phyloP scores from a whole-genome alignment of 2,797 vertebrate species.

The Platalea minor region DNA sequence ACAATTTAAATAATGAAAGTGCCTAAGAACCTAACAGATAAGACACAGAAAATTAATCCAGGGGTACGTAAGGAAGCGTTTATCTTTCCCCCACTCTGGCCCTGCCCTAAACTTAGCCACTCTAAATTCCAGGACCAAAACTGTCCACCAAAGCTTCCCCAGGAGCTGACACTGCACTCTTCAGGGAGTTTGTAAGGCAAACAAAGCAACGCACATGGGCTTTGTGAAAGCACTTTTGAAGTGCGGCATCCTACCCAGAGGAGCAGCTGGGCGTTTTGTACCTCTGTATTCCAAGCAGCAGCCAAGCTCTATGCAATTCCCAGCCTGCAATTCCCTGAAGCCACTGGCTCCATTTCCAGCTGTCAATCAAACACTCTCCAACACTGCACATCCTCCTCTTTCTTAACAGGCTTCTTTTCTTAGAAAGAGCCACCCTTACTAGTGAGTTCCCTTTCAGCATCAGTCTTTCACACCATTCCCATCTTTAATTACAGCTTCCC shows the following conservation, averaged over 20 bases:
- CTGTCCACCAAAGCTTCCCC: neutral
- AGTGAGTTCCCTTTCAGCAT: neutral
- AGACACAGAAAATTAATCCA: neutral
- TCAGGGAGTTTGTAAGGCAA: neutral
- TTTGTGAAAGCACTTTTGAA: neutral
- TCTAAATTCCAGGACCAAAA: neutral
- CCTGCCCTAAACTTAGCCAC: neutral
- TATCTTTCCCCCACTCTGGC: neutral
- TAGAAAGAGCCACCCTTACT: neutral
- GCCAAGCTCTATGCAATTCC: neutral
- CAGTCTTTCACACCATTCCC: neutral
- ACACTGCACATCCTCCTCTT: neutral
- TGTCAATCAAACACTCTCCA: neutral
- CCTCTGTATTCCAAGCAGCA: neutral
- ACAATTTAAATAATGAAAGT: fast-evolving
- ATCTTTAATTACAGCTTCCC: neutral
- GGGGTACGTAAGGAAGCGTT: neutral
- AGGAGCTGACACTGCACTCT: neutral
- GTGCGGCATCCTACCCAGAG: neutral
- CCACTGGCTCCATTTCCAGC: neutral
- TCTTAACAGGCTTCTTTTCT: neutral
- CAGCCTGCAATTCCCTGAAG: neutral
- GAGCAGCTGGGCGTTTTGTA: neutral
- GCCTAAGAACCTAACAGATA: neutral
- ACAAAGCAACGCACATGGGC: neutral